Conservation (phyloP, 2,888 invertebrate species). For the Drosophila hamatofila region DNA sequence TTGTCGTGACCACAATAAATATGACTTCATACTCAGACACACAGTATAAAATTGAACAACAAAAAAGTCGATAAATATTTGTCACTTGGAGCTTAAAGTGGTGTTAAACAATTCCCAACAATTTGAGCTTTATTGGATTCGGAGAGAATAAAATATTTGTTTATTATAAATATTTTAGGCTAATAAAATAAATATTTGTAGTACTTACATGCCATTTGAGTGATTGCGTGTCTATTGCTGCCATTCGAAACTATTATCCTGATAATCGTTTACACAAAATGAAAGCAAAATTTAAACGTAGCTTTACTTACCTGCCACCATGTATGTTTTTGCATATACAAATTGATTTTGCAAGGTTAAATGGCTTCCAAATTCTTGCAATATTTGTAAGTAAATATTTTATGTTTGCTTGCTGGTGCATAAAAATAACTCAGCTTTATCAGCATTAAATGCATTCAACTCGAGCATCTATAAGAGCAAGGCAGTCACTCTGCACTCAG, state of each 20-base stretch:
- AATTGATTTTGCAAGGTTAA: slow-evolving; percentile 20
- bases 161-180: neutral
- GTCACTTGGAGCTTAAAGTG: neutral
- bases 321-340: neutral
- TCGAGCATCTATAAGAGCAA: slow-evolving; percentile 12
- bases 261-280: neutral
- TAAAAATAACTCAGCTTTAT: slow-evolving; percentile 33
- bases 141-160: neutral
- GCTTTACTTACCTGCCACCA: neutral
- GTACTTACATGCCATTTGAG: neutral
- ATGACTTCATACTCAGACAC: neutral
- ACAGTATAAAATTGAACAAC: neutral
- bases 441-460: slow-evolving; percentile 15
- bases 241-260: slow-evolving; percentile 1
- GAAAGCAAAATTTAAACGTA: neutral
- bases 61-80: neutral
- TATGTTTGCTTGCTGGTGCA: slow-evolving; percentile 38
- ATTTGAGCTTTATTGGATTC: neutral
- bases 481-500: neutral
- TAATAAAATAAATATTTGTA: neutral
- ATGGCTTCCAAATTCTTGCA: slow-evolving; percentile 18
- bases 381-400: slow-evolving; percentile 46
- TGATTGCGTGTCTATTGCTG: neutral
- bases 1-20: neutral
- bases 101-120: too few species aligned